Conservation (phyloP, 1,140 invertebrate species). For the Dermatophagoides farinae region DNA sequence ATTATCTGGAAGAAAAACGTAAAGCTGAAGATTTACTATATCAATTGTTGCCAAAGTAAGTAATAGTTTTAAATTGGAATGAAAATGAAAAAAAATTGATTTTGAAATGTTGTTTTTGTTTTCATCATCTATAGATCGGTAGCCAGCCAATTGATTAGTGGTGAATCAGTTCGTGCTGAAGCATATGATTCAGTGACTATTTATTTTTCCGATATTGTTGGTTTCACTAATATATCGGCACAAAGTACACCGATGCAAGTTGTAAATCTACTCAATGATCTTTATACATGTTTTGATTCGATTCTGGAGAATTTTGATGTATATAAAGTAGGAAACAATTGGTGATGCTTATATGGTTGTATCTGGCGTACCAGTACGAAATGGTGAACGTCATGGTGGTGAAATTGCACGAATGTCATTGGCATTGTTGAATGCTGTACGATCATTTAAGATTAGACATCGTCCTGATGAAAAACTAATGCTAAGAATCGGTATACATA, state of each 20-base stretch:
- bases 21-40: conserved; percentile 81
- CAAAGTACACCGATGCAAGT: conserved; percentile 70
- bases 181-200: conserved; percentile 82
- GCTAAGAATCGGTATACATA: conserved; percentile 45
- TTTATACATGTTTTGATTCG: conserved; percentile 81
- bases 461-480: conserved; percentile 57
- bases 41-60: conserved; percentile 60
- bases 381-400: conserved; percentile 34
- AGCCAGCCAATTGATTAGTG: conserved; percentile 46
- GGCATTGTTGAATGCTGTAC: conserved; percentile 58
- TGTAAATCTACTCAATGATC: conserved; percentile 81
- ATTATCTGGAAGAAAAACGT: conserved; percentile 71
- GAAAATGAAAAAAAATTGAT: not conserved
- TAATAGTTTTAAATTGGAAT: too few relatives aligned
- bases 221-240: conserved; percentile 50
- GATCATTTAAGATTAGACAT: conserved; percentile 74
- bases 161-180: conserved; percentile 77
- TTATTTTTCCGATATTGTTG: conserved; percentile 89
- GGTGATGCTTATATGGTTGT: conserved; percentile 36
- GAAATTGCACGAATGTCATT: conserved; percentile 61
- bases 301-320: conserved; percentile 86
- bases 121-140: conserved; percentile 27
- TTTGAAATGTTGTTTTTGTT: not conserved
- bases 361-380: conserved; percentile 35
- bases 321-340: conserved; percentile 56